phyloP scores from a whole-genome alignment of 2,888 invertebrate species.

The Machimus atricapillus region DNA sequence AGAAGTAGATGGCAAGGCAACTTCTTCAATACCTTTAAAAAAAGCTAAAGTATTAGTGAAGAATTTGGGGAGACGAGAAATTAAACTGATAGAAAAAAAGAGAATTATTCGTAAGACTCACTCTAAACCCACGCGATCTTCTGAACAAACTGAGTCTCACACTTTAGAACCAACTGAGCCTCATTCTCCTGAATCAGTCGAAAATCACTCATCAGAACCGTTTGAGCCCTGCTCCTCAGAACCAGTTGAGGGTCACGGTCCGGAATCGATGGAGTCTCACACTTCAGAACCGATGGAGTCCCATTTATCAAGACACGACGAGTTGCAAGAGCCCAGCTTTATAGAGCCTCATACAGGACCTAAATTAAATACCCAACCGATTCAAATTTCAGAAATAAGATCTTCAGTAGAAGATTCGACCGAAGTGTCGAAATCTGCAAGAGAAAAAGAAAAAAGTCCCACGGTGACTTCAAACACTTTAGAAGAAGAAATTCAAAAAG shows the following conservation, averaged over 20 bases:
- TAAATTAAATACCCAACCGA: neutral
- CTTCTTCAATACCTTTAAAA: neutral
- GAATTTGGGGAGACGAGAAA: neutral
- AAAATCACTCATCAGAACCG: neutral
- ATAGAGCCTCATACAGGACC: neutral
- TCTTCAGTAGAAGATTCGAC: conserved; percentile 10
- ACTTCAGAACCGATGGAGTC: neutral
- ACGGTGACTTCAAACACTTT: neutral
- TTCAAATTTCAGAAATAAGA: conserved; percentile 33
- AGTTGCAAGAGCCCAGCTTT: neutral
- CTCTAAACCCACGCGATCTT: neutral
- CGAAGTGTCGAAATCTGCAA: neutral
- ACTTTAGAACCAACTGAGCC: neutral
- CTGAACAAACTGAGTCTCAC: neutral
- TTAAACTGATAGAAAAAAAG: neutral
- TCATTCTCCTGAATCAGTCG: no score
- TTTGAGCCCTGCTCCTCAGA: neutral
- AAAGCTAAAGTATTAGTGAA: neutral
- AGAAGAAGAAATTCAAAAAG: neutral
- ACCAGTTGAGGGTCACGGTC: neutral
- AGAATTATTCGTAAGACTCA: neutral
- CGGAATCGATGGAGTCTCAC: neutral
- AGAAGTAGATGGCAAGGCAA: neutral
- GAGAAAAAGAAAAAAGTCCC: neutral
- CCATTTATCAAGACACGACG: neutral